Evolutionary conservation across 2,888 invertebrate species (phyloP).

Genomic region (Standfussiana lucernea): DNA sequence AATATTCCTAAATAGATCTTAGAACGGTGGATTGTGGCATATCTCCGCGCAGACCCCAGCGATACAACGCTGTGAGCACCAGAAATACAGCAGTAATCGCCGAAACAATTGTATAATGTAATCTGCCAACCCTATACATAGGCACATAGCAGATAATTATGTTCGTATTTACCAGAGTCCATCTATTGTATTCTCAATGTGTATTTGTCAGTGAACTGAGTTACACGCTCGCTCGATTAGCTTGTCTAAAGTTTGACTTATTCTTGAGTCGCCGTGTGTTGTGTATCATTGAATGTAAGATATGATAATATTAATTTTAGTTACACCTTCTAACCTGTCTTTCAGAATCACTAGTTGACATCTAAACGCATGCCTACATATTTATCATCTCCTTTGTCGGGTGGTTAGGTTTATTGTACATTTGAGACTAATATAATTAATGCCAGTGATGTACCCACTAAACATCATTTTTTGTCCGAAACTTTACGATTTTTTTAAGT

Average conservation of each 20-base stretch:
- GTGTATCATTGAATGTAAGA: constrained; percentile 27
- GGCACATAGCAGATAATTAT: not conserved
- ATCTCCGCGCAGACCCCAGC: not conserved
- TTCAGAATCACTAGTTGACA: not conserved
- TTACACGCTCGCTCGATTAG: constrained; percentile 26
- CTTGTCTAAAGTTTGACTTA: not conserved
- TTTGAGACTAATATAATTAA: no score
- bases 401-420: no score
- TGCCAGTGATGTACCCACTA: no score
- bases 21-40: no score
- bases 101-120: not conserved
- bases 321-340: no score
- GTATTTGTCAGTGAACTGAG: constrained; percentile 15
- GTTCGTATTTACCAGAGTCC: not conserved
- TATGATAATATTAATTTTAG: not conserved
- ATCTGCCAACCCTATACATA: not conserved
- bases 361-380: not conserved
- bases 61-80: not conserved
- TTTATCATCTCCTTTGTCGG: no score
- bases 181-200: not conserved
- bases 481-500: no score
- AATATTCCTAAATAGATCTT: no score
- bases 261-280: not conserved
- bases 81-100: not conserved
- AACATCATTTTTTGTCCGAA: no score